Conservation (phyloP, 1,140 invertebrate species). For the Akabosia matsudoensis region DNA sequence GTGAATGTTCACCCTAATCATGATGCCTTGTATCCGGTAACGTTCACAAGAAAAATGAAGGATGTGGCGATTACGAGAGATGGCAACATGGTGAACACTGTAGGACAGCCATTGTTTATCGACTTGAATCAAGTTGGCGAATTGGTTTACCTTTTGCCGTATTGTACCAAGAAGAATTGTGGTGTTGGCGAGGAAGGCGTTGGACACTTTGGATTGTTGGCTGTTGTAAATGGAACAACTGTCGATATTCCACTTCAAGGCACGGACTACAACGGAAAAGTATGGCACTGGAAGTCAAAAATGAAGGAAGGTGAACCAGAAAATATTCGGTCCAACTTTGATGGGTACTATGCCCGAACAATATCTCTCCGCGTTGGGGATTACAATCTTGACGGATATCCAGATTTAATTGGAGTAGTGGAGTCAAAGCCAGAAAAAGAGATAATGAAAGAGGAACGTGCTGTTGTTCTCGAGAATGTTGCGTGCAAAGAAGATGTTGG, state of each 20-base stretch:
- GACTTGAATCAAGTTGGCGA: slow-evolving; percentile 79
- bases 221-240: background rate
- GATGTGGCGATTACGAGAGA: background rate
- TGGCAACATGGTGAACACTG: slow-evolving; percentile 45
- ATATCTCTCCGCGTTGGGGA: slow-evolving; percentile 84
- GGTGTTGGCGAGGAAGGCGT: background rate
- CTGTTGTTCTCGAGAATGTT: slow-evolving; percentile 75
- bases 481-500: slow-evolving; percentile 55
- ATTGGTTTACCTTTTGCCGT: slow-evolving; percentile 77
- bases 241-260: background rate
- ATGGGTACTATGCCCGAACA: slow-evolving; percentile 62
- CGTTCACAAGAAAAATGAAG: background rate
- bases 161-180: slow-evolving; percentile 63
- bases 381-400: slow-evolving; percentile 93
- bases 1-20: background rate
- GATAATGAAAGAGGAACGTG: slow-evolving; percentile 43
- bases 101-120: slow-evolving; percentile 79
- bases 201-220: background rate
- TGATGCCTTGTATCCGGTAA: background rate
- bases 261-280: background rate
- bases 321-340: slow-evolving; percentile 50
- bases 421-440: background rate
- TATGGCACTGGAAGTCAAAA: slow-evolving; percentile 46
- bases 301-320: slow-evolving; percentile 67
- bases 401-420: slow-evolving; percentile 81